Evolutionary conservation across 1,140 invertebrate genomes (phyloP).

Genomic region (Psilanteris sp.): DNA sequence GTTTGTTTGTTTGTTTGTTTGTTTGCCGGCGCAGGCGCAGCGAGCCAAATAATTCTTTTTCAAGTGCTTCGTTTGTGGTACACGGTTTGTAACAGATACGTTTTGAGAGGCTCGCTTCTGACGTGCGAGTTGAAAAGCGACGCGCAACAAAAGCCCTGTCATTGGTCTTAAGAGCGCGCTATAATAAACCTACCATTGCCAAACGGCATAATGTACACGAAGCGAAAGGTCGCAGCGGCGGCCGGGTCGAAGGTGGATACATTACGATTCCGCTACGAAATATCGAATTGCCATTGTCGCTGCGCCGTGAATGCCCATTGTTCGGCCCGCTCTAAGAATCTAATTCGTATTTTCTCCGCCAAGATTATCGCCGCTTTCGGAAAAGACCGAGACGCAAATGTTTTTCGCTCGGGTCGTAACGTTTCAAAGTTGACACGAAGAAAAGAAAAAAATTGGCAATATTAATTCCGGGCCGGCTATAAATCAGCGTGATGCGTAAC

Average conservation of each 20-base stretch:
- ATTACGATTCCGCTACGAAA: conserved; percentile 68
- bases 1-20: too few relatives aligned
- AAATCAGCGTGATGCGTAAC: conserved; percentile 18
- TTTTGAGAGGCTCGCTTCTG: conserved; percentile 54
- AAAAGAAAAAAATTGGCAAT: too few relatives aligned
- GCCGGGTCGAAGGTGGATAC: conserved; percentile 66
- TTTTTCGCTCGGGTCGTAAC: too few relatives aligned
- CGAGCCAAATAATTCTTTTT: background rate
- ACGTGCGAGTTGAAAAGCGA: conserved; percentile 64
- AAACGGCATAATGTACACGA: conserved; percentile 45
- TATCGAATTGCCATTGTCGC: conserved; percentile 73
- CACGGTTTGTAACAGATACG: conserved; percentile 62
- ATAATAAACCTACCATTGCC: conserved; percentile 58
- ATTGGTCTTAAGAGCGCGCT: conserved; percentile 53
- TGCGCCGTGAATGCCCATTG: conserved; percentile 58
- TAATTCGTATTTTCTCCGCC: conserved; percentile 61
- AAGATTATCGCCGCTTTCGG: conserved; percentile 35
- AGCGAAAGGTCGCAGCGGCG: conserved; percentile 62
- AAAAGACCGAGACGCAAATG: too few relatives aligned
- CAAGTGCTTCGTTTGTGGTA: conserved; percentile 22
- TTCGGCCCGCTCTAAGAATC: conserved; percentile 62
- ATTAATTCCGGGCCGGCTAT: conserved; percentile 13
- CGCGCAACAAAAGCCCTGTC: conserved; percentile 66
- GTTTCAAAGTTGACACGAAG: too few relatives aligned
- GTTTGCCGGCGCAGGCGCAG: too few relatives aligned